Base-by-base conservation (phyloP, 2,888 invertebrate genomes). In the Ypsolopha scabrella region DNA sequence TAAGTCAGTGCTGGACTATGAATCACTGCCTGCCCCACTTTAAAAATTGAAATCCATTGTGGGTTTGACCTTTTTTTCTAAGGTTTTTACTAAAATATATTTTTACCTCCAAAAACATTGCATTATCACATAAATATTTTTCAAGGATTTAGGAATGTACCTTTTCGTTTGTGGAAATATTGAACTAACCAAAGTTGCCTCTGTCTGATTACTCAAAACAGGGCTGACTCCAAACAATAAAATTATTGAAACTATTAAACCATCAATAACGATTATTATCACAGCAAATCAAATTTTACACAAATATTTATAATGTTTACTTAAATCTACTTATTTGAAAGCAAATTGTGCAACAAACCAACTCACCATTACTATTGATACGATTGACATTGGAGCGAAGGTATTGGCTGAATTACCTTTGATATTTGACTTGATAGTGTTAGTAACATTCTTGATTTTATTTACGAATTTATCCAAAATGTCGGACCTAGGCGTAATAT, bases 401-500 rank as follows among this genome's bases (percentile, higher is more conserved):
- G 51, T 46, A 0, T 52, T 54, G 35, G 38, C 52, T 1, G 73
- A 65, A 13, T 65, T 78, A 1, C 68, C 66, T n/a, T 64, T 70
- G 8, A 76, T 65, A 53, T 72, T 77, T 0, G 64, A 53, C 6
- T 64, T 67, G 6, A 80, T 72, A 44, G 75, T 70, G 33, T 70
- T 70, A 0, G 76, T 75, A 0, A 81, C 77, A 56, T 88, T 87
- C 52, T 88, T 74, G 8, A 88, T 75, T 56, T 88, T 87, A 54
- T 83, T 78, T 7, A 79, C 83, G 48, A 89, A 75, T 60, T 85
- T 88, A 48, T 85, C 87, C 43, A 90, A 75, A 34, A 90, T 78
- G 56, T 89, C 89, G 0, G 88, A 81, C 53, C 88, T 85, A 0
- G 87, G 77, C 6, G 88, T 90, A 6, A 88, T 82, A 63, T 91